Evolutionary conservation across 2,113 vertebrate species (phyloP).

Genomic region (Muscicapa adusta): DNA sequence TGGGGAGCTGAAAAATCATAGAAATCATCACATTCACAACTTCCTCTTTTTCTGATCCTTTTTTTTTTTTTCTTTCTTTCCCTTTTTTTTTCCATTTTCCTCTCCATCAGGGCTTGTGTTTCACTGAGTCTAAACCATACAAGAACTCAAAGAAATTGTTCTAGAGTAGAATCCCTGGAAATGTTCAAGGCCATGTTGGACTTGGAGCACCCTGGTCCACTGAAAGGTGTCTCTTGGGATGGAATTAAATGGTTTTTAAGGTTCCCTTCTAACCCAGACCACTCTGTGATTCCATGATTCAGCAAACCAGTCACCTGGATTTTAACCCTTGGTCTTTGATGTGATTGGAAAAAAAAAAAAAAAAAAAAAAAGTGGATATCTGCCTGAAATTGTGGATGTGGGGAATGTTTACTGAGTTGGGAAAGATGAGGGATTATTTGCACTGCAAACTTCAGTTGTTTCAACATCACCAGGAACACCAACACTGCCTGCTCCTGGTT

Average conservation of each 20-base stretch:
- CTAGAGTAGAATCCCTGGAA: not conserved
- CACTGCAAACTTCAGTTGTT: not conserved
- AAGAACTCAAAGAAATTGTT: not conserved
- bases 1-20: not conserved
- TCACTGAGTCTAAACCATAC: not conserved
- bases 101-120: not conserved
- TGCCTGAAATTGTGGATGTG: not conserved
- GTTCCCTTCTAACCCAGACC: not conserved
- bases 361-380: not conserved
- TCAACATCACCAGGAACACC: not conserved
- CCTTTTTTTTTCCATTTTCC: not conserved
- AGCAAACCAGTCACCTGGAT: not conserved
- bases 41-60: not conserved
- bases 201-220: not conserved
- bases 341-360: no score
- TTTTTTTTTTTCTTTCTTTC: not conserved
- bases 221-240: not conserved
- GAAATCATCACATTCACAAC: not conserved
- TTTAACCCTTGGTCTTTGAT: constrained; percentile 5
- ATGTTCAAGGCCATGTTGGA: not conserved
- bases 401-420: constrained; percentile 16
- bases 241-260: not conserved
- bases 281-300: not conserved
- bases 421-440: constrained; percentile 31
- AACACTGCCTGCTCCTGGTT: not conserved